Percentiles rank a stretch among this genome's conserved stretches.
phyloP scores from a whole-genome alignment of 2,797 vertebrate species.

The Pristis pectinata region DNA sequence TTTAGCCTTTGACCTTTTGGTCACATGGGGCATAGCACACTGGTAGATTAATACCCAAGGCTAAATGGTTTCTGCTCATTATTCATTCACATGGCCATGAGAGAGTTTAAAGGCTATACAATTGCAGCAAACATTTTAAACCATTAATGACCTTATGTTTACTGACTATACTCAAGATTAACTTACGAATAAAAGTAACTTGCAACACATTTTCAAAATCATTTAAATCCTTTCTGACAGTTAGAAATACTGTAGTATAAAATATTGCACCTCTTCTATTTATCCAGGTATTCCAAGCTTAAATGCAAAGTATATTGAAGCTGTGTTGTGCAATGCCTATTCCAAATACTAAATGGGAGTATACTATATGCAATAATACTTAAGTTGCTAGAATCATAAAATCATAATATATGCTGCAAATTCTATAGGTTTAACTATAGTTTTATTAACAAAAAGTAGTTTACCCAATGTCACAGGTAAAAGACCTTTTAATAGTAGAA shows the following conservation, averaged over 20 bases:
- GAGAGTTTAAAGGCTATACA: conserved; percentile 51
- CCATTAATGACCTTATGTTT: conserved; percentile 41
- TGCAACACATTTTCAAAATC: neutral
- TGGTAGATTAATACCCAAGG: conserved; percentile 66
- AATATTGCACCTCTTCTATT: neutral
- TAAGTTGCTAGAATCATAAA: neutral
- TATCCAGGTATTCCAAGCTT: neutral
- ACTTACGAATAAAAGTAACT: conserved; percentile 39
- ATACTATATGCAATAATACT: neutral
- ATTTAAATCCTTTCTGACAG: neutral
- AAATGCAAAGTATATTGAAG: neutral
- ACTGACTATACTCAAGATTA: conserved; percentile 42
- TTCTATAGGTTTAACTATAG: neutral
- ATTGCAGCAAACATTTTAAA: conserved; percentile 42
- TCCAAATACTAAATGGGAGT: neutral
- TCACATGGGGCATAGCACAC: conserved; percentile 58
- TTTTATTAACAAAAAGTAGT: neutral
- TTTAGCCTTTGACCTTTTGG: conserved; percentile 64
- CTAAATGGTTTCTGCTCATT: conserved; percentile 54
- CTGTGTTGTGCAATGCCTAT: neutral
- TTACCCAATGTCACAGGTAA: neutral
- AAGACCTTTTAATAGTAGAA: neutral
- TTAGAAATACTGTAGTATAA: neutral
- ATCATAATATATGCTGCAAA: no score
- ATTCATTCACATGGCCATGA: conserved; percentile 55